Base-by-base conservation (phyloP, 2,797 vertebrate genomes). In the Hydrocynus forskahlii region DNA sequence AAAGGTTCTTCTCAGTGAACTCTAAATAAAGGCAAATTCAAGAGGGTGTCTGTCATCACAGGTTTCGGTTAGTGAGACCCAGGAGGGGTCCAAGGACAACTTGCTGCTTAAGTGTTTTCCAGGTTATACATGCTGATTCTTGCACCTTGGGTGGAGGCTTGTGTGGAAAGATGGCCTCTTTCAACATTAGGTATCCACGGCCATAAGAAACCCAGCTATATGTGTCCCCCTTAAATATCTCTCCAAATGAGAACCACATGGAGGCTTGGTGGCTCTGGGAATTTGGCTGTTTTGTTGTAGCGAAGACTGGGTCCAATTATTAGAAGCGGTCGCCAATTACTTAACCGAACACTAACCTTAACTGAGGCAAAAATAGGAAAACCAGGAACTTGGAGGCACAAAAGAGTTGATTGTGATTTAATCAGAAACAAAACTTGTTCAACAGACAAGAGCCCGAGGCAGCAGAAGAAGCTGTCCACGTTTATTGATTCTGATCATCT, bases 231-330 rank as follows among this genome's bases (percentile, higher is more conserved):
- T 90, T 89, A 86, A 88, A 87, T 80, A 84, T 86, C 76, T 85
- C 59, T 69, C 25, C 68, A 81, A 89, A 94, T 92, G 81, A 87
- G 89, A 94, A 89, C 81, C 92, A 93, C 90, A 89, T 93, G 91
- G 87, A 80, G 82, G 75, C 86, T 86, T 62, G 71, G 50, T 75
- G 67, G 75, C 70, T 25, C 66, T 19, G 54, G 55, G 78, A 69
- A 55, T 86, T 89, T 81, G 83, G 55, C 77, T 75, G n/a, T 81
- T 86, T 81, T 83, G 35, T 62, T 76, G 62, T 83, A 76, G 74
- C 57, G 63, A 59, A 76, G n/a, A 52, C 64, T 48, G 75, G 40
- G 7, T 70, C 66, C 55, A 63, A 52, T 67, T 78, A 50, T 67
- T 68, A 40, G 60, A 73, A n/a, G 38, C 43, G 19, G n/a, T 63